phyloP scores from a whole-genome alignment of 2,888 invertebrate genomes.

The Drosophila paracracens region DNA sequence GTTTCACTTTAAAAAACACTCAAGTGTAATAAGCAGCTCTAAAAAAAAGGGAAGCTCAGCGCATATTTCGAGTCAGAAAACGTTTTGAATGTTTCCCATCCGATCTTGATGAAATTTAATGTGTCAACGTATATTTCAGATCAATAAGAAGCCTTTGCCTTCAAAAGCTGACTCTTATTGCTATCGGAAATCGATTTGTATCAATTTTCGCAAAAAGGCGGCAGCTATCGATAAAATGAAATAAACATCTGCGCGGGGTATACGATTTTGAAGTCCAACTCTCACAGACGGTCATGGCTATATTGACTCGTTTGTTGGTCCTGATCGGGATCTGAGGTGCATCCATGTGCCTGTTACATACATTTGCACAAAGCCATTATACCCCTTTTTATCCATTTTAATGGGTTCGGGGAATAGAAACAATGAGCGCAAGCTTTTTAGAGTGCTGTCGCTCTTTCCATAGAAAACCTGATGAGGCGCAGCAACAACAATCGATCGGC shows the following conservation, averaged over 20 bases:
- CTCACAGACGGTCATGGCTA: neutral
- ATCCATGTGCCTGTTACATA: neutral
- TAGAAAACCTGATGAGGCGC: constrained; percentile 56
- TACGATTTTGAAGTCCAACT: neutral
- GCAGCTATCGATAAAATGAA: too few species aligned
- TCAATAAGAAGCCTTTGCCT: too few species aligned
- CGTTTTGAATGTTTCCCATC: neutral
- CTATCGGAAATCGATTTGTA: too few species aligned
- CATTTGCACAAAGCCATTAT: neutral
- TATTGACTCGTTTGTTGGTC: neutral
- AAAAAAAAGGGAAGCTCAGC: neutral
- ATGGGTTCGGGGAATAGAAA: constrained; percentile 4
- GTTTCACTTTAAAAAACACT: neutral
- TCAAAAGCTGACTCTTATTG: too few species aligned
- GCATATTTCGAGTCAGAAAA: neutral
- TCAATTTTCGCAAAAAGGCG: too few species aligned
- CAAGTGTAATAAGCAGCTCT: neutral
- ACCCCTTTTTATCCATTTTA: neutral
- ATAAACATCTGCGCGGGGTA: too few species aligned
- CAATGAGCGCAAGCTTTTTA: constrained; percentile 21
- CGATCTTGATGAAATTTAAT: neutral
- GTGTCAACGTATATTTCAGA: too few species aligned
- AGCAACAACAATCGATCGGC: constrained; percentile 27
- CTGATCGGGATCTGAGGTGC: neutral
- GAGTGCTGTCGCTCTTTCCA: constrained; percentile 26